Conservation (phyloP, 1,140 invertebrate genomes). For the Epicauta chinensis region DNA sequence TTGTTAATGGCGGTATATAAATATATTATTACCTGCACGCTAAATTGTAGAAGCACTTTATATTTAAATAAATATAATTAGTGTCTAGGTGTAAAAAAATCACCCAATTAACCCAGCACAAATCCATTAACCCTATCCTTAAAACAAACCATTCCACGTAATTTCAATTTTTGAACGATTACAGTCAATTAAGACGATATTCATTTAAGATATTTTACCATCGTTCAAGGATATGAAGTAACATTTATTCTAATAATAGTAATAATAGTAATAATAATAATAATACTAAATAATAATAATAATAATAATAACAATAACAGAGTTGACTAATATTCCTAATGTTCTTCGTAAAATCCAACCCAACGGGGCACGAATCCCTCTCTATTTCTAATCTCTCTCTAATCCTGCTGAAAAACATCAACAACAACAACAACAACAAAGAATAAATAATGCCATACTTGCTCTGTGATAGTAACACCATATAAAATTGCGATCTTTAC, state of each 20-base stretch:
- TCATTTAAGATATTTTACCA: too few species aligned
- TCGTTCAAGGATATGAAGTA: too few species aligned
- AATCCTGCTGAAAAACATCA: too few species aligned
- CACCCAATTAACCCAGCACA: conserved; percentile 2
- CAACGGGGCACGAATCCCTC: conserved; percentile 9
- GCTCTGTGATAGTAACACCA: conserved; percentile 11
- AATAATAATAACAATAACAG: too few species aligned
- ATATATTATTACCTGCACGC: conserved; percentile 32
- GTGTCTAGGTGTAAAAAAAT: conserved; percentile 30
- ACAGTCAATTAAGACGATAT: too few species aligned
- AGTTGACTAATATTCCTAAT: conserved; percentile 1
- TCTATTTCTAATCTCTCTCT: conserved; percentile 1
- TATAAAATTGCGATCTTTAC: too few species aligned
- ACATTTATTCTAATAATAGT: too few species aligned
- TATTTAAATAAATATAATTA: conserved; percentile 32
- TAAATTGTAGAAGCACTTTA: conserved; percentile 31
- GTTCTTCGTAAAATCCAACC: background rate
- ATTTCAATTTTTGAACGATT: too few species aligned
- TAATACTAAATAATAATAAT: too few species aligned
- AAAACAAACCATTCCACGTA: background rate
- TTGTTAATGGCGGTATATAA: conserved; percentile 20
- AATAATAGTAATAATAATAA: too few species aligned
- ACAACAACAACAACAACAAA: too few species aligned
- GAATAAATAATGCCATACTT: background rate
- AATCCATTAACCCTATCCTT: background rate